Percentiles rank a stretch among this genome's conserved stretches.
Evolutionary conservation across 2,797 vertebrate genomes (phyloP).

Genomic region (Onychomys torridus): DNA sequence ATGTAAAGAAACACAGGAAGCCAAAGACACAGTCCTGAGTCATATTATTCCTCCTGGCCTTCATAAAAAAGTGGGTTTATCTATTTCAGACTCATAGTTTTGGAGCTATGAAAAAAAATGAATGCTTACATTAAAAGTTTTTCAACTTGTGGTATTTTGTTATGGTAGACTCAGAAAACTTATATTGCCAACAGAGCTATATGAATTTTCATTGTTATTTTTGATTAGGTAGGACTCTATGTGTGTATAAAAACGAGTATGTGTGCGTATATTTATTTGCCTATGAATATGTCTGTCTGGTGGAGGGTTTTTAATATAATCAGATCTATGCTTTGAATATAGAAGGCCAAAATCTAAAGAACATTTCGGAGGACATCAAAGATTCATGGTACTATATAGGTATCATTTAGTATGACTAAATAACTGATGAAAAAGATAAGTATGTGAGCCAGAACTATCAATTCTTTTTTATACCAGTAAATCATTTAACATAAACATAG

Average conservation of each 20-base stretch:
- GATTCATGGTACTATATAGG: not conserved
- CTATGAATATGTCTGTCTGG: not conserved
- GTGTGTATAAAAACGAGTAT: not conserved
- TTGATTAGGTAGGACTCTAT: not conserved
- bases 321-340: slow-evolving; percentile 8
- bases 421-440: not conserved
- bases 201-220: not conserved
- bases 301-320: not conserved
- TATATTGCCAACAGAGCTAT: not conserved
- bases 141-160: not conserved
- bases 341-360: not conserved
- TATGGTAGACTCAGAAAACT: not conserved
- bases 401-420: not conserved
- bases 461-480: not conserved
- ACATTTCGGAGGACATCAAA: not conserved
- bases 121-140: not conserved
- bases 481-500: not conserved
- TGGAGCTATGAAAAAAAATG: not conserved
- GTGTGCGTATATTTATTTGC: not conserved
- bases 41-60: not conserved
- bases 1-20: not conserved
- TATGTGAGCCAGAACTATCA: not conserved
- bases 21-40: not conserved
- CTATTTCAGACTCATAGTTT: not conserved
- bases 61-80: not conserved